Evolutionary conservation across 2,113 vertebrate species (phyloP).

Genomic region (Thymallus thymallus): DNA sequence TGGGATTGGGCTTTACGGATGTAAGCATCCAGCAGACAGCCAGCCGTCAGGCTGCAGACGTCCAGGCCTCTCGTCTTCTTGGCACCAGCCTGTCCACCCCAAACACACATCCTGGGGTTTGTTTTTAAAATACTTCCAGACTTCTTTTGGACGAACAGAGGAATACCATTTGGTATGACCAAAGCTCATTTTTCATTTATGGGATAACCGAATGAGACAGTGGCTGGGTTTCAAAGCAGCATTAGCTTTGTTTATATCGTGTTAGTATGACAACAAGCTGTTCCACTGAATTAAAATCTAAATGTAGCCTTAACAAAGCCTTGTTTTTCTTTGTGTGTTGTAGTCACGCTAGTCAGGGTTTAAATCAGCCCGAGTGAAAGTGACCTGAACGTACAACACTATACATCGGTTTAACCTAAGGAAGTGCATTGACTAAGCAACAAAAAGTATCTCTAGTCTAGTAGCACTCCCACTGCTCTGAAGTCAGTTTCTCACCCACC

Average conservation of each 20-base stretch:
- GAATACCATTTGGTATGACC: constrained; percentile 42
- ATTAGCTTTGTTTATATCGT: constrained; percentile 39
- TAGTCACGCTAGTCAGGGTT: constrained; percentile 23
- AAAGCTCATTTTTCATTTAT: constrained; percentile 43
- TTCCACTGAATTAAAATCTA: constrained; percentile 20
- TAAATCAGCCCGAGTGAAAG: too few relatives aligned
- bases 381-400: too few relatives aligned
- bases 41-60: constrained; percentile 29
- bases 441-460: neutral
- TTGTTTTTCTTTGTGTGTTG: constrained; percentile 44
- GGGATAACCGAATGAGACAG: constrained; percentile 35
- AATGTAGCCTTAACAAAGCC: constrained; percentile 34
- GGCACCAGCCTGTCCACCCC: constrained; percentile 51
- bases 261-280: too few relatives aligned
- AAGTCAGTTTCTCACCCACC: neutral
- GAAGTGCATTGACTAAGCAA: neutral
- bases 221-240: constrained; percentile 36
- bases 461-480: neutral
- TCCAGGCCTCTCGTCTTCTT: constrained; percentile 51
- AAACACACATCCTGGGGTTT: constrained; percentile 53
- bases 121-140: constrained; percentile 62
- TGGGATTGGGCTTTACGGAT: constrained; percentile 55
- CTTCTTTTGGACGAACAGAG: constrained; percentile 48
- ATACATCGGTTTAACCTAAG: neutral
- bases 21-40: constrained; percentile 47